Conservation (phyloP, 1,140 invertebrate species). For the Mizuhopecten yessoensis region DNA sequence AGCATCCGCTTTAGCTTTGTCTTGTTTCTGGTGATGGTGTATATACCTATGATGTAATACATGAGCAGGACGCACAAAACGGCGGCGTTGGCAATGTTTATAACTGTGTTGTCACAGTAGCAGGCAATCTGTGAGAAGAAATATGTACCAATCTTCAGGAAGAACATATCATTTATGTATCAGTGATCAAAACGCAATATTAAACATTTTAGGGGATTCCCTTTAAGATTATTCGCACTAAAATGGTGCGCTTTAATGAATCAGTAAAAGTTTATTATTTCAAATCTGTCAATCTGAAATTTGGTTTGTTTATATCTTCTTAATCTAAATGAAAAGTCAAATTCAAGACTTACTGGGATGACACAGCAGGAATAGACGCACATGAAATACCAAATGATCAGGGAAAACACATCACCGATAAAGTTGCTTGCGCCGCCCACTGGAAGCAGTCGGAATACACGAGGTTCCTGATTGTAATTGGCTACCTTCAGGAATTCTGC, state of each 20-base stretch:
- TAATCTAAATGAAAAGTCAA: no score
- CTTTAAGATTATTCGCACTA: no score
- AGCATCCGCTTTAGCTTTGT: slow-evolving; percentile 54
- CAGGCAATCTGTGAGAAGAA: slow-evolving; percentile 57
- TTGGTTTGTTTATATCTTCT: no score
- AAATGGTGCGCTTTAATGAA: no score
- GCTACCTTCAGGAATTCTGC: slow-evolving; percentile 53
- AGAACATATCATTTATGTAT: no score
- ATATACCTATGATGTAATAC: slow-evolving; percentile 55
- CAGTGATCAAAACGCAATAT: no score
- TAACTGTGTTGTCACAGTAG: slow-evolving; percentile 53
- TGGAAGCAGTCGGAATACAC: slow-evolving; percentile 52
- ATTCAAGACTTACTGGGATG: slow-evolving; percentile 55
- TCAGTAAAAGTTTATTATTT: no score
- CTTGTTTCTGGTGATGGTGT: slow-evolving; percentile 48
- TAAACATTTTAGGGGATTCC: no score
- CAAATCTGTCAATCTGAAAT: no score
- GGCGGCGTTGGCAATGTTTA: slow-evolving; percentile 52
- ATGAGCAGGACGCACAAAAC: slow-evolving; percentile 48
- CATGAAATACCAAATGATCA: slow-evolving; percentile 58
- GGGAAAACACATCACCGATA: slow-evolving; percentile 54
- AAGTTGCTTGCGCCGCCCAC: slow-evolving; percentile 48
- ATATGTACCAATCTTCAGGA: no score
- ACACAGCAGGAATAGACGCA: slow-evolving; percentile 47
- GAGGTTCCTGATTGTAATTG: slow-evolving; percentile 47